phyloP scores from a whole-genome alignment of 2,888 invertebrate species.

The Andrena marginata region DNA sequence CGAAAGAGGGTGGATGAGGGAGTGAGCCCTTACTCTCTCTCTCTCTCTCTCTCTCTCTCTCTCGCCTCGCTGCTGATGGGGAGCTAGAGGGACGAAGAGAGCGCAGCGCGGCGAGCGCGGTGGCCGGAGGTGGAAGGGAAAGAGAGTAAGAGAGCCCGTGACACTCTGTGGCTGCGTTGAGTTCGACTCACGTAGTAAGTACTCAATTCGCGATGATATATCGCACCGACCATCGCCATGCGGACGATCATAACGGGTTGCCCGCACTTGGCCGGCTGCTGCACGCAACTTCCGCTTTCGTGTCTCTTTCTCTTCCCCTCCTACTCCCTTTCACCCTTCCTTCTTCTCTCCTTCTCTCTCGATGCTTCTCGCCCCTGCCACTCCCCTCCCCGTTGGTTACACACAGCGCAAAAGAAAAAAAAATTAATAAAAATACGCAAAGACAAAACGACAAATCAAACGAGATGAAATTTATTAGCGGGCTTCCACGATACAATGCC shows the following conservation, averaged over 20 bases:
- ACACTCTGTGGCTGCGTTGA: constrained; percentile 77
- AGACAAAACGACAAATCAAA: constrained; percentile 49
- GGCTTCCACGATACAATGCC: constrained; percentile 54
- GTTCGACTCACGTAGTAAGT: constrained; percentile 78
- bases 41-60: too few relatives aligned
- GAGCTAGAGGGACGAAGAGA: constrained; percentile 31
- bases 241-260: constrained; percentile 77
- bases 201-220: constrained; percentile 81
- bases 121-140: constrained; percentile 35
- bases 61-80: constrained; percentile 8
- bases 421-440: neutral
- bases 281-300: constrained; percentile 78
- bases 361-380: neutral
- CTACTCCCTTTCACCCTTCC: constrained; percentile 45
- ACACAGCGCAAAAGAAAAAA: neutral
- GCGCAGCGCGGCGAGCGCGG: constrained; percentile 22
- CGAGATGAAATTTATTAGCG: constrained; percentile 66
- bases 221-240: constrained; percentile 75
- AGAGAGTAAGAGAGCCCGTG: constrained; percentile 59
- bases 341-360: neutral
- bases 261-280: constrained; percentile 75
- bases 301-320: constrained; percentile 55
- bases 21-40: too few relatives aligned
- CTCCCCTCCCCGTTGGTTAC: constrained; percentile 7
- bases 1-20: constrained; percentile 34